Evolutionary conservation across 2,888 invertebrate genomes (phyloP).

Genomic region (Mythimna loreyi): DNA sequence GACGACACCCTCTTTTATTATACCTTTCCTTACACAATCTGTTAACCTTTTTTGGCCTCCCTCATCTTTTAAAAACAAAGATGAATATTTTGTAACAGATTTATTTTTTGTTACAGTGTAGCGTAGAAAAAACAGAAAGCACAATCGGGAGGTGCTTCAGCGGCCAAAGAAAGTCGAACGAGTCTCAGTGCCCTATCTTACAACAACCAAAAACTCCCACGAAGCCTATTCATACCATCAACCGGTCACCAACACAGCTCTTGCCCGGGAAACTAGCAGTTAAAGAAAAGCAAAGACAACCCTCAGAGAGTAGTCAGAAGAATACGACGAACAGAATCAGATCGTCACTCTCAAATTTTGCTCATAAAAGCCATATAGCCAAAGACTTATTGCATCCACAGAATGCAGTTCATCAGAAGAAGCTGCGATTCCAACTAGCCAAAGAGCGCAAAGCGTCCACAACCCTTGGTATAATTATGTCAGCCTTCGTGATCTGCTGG

Average conservation of each 20-base stretch:
- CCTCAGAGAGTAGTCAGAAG: constrained; percentile 84
- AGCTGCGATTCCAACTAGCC: constrained; percentile 95
- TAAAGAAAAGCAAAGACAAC: constrained; percentile 79
- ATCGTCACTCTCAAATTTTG: constrained; percentile 86
- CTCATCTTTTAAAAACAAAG: not conserved
- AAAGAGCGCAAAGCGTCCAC: constrained; percentile 98
- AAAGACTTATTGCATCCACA: constrained; percentile 89
- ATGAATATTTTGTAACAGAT: constrained; percentile 4
- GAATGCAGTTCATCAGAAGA: constrained; percentile 95
- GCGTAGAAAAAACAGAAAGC: constrained; percentile 91
- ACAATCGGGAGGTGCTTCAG: constrained; percentile 92
- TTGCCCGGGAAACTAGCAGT: constrained; percentile 84
- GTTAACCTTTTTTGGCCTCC: too few relatives aligned
- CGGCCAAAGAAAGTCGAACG: constrained; percentile 93
- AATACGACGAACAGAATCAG: constrained; percentile 84
- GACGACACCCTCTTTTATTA: too few relatives aligned
- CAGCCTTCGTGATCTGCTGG: constrained; percentile 98
- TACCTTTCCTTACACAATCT: too few relatives aligned
- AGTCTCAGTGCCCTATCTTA: constrained; percentile 94
- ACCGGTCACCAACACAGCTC: constrained; percentile 80
- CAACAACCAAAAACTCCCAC: constrained; percentile 88
- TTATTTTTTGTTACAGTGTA: constrained; percentile 92
- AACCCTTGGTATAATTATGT: constrained; percentile 99
- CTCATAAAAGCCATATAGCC: constrained; percentile 88
- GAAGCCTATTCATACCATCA: constrained; percentile 87